Conservation (phyloP, 2,113 vertebrate genomes). For the Stomatorhinus ivindoensis region DNA sequence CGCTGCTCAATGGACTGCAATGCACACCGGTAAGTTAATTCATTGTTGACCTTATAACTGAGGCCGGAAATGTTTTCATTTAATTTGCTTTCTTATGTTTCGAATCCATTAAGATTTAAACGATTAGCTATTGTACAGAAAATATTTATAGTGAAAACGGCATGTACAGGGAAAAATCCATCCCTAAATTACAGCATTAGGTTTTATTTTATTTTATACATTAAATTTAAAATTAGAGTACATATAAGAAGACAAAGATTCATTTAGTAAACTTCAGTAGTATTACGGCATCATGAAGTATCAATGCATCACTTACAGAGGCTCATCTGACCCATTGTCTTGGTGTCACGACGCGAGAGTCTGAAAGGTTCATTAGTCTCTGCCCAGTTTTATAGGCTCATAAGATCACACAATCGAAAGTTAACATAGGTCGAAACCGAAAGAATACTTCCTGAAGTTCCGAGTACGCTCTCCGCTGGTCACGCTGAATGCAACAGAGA, state of each 20-base stretch:
- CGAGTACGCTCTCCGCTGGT: neutral
- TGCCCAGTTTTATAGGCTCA: neutral
- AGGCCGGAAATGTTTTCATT: neutral
- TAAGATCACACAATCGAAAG: neutral
- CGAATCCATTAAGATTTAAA: neutral
- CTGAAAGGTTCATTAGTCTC: neutral
- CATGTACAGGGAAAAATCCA: neutral
- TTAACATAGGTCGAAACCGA: neutral
- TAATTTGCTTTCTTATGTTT: neutral
- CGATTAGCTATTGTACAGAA: neutral
- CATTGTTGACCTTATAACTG: neutral
- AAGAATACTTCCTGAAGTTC: neutral
- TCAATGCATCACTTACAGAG: neutral
- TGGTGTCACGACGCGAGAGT: neutral
- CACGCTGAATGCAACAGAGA: neutral
- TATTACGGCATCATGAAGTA: neutral
- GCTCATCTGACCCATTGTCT: neutral
- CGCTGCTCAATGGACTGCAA: neutral
- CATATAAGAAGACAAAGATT: neutral
- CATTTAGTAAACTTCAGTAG: neutral
- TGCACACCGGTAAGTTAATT: neutral
- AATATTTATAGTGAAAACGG: neutral
- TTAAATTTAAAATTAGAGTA: neutral
- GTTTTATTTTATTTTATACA: neutral
- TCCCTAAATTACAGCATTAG: neutral